Base-by-base conservation (phyloP, 1,140 invertebrate genomes). In the Aradophagus sp. region DNA sequence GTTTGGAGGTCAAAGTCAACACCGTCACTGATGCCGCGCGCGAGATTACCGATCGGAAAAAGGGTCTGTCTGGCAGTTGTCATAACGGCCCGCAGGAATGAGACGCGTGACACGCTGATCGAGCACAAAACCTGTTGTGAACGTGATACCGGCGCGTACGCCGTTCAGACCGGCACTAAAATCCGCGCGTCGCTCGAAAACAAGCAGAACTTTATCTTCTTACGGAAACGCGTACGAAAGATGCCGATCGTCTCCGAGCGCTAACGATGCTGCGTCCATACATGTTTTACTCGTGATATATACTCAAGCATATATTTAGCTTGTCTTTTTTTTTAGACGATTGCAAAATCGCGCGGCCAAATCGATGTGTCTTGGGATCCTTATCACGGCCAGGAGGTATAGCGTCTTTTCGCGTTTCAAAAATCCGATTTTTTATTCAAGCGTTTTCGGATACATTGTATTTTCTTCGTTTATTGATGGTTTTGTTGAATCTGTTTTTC, bases 81-180 rank as follows among this genome's bases (percentile, higher is more conserved):
- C 61, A 75, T 75, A 62, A 71, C 41, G 38, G 41, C 13, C 48
- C 23, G 39, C 31, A 41, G 20, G n/a, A 62, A 56, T 29, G 10
- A 35, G 63, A 53, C 67, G 63, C 59, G 59, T 69, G 63, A 56
- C 55, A 68, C 50, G 48, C 58, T 71, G 77, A 71, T 76, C 76
- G 72, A 65, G 61, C 65, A 36, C 71, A 61, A 68, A 68, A 66
- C 65, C 68, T 63, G 58, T 74, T 48, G 69, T 65, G 69, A 68
- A 38, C 56, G 63, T 69, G 34, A 75, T 73, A 75, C 77, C 74
- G 72, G 77, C 79, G 52, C 77, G 67, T 74, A 78, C 73, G 80
- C 76, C 80, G 74, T 79, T 68, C 77, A 58, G 74, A 75, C 76
- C 79, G 77, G 80, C 79, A 84, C 81, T 83, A 77, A 74, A 76